Conservation (phyloP, 2,888 invertebrate genomes). For the Chrysotoxum bicinctum region DNA sequence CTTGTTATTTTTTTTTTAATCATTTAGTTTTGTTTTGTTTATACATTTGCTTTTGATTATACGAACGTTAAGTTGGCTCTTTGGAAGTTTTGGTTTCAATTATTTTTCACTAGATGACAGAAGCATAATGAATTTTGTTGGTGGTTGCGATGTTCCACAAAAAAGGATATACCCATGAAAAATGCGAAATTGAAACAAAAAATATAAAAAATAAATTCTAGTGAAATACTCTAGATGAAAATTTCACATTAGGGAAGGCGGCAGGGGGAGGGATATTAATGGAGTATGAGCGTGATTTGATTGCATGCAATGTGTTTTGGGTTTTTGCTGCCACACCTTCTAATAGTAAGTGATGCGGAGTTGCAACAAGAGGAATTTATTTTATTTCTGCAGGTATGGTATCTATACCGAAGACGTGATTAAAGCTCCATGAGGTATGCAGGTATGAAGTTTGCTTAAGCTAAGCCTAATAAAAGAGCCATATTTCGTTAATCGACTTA, state of each 20-base stretch:
- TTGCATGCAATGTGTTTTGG: constrained; percentile 45
- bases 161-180: background rate
- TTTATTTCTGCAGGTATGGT: no score
- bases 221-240: background rate
- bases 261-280: background rate
- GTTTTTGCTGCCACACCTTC: background rate
- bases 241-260: background rate
- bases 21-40: constrained; percentile 23
- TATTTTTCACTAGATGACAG: constrained; percentile 51
- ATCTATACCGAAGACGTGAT: no score
- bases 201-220: background rate
- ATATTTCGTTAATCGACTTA: no score
- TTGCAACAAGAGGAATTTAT: no score
- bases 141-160: background rate
- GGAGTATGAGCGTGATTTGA: constrained; percentile 8
- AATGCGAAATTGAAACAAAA: constrained; percentile 18
- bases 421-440: no score
- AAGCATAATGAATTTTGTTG: constrained; percentile 56
- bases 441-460: no score
- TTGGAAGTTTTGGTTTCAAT: constrained; percentile 5
- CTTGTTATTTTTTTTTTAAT: background rate
- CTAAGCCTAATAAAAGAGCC: no score
- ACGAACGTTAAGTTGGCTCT: constrained; percentile 34
- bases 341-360: background rate
- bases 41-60: constrained; percentile 19